These are phyloP conservation scores for Manduca sexta DNA, from an alignment of 1,140 invertebrate genomes.

Conservation along the genomic window DNA sequence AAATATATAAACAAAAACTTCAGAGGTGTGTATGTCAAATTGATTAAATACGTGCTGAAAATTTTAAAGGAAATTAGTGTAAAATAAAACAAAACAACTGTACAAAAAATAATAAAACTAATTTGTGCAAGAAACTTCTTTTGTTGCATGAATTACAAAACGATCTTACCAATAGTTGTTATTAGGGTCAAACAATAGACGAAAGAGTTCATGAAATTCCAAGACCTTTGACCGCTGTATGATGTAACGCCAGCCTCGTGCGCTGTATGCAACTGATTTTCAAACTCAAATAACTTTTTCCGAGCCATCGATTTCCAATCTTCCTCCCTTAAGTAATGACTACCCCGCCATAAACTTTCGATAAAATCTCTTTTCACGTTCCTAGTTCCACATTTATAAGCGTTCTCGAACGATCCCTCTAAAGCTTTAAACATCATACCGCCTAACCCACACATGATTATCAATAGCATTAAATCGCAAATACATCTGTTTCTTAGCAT, in stretches of 20 bases:
- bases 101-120: not conserved
- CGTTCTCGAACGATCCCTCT: constrained; percentile 87
- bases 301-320: constrained; percentile 91
- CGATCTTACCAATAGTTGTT: constrained; percentile 92
- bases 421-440: constrained; percentile 84
- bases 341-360: constrained; percentile 84
- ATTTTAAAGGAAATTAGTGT: constrained; percentile 5
- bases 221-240: constrained; percentile 88
- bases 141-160: constrained; percentile 1
- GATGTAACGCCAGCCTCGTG: constrained; percentile 86
- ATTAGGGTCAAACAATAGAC: constrained; percentile 94
- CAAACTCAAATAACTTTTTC: constrained; percentile 88
- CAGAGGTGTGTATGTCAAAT: no score
- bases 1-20: no score
- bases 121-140: not conserved
- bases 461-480: constrained; percentile 76
- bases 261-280: constrained; percentile 87
- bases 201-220: constrained; percentile 94
- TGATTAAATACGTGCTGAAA: not conserved
- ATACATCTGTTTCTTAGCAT: constrained; percentile 80
- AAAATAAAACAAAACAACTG: not conserved
- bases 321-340: constrained; percentile 86
- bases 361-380: constrained; percentile 89
- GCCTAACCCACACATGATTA: constrained; percentile 85
- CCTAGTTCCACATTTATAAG: constrained; percentile 91